Evolutionary conservation across 2,888 invertebrate genomes (phyloP).

Genomic region (Crocallis elinguaria): DNA sequence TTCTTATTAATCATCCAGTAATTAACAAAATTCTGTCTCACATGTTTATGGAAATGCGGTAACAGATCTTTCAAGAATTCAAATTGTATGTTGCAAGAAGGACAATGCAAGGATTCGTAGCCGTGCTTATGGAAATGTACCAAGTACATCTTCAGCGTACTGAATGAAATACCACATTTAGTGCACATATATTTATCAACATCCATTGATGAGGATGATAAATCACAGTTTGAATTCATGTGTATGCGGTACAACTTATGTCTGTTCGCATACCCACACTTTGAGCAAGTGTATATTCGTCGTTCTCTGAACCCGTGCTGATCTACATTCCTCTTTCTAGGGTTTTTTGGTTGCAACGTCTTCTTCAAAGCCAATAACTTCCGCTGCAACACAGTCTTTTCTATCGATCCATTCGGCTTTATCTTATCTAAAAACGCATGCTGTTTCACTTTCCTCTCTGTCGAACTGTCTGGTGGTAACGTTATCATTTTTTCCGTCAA

Average conservation of each 20-base stretch:
- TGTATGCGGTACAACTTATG: conserved; percentile 22
- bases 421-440: background rate
- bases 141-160: conserved; percentile 34
- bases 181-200: conserved; percentile 33
- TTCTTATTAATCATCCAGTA: conserved; percentile 11
- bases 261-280: conserved; percentile 26
- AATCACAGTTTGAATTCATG: background rate
- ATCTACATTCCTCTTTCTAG: background rate
- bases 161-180: conserved; percentile 35
- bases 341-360: background rate
- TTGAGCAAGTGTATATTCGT: conserved; percentile 16
- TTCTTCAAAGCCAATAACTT: background rate
- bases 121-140: conserved; percentile 49
- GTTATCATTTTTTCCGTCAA: background rate
- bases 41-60: conserved; percentile 42
- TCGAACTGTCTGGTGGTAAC: background rate
- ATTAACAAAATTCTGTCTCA: conserved; percentile 33
- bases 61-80: fast-evolving
- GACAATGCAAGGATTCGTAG: conserved; percentile 32
- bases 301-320: background rate
- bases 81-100: conserved; percentile 37
- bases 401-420: background rate
- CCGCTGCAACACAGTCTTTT: background rate
- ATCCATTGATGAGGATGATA: background rate
- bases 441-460: no score